Evolutionary conservation across 1,140 invertebrate species (phyloP).

Genomic region (Agrypnia vestita): DNA sequence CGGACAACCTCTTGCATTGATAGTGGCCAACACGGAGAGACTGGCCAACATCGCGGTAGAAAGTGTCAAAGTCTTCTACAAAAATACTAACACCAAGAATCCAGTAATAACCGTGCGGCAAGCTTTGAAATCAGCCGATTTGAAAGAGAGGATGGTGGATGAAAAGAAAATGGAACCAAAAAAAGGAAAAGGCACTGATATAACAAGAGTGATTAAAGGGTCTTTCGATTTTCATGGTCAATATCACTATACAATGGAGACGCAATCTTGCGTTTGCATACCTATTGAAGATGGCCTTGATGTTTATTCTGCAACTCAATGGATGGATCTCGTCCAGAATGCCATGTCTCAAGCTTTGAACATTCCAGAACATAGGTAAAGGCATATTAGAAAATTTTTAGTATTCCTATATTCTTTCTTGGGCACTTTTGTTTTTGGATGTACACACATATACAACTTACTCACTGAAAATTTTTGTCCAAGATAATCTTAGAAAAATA

Average conservation of each 20-base stretch:
- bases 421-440: too few relatives aligned
- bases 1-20: constrained; percentile 82
- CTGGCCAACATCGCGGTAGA: constrained; percentile 79
- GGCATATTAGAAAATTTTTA: not conserved
- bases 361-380: constrained; percentile 68
- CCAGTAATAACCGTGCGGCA: constrained; percentile 66
- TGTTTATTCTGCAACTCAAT: constrained; percentile 78
- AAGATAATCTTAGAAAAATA: too few relatives aligned
- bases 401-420: too few relatives aligned
- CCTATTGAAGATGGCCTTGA: constrained; percentile 80
- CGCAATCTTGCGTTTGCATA: constrained; percentile 76
- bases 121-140: constrained; percentile 65
- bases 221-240: constrained; percentile 65
- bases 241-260: constrained; percentile 74
- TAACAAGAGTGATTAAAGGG: constrained; percentile 65
- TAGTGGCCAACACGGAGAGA: constrained; percentile 79
- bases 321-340: constrained; percentile 76
- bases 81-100: constrained; percentile 61
- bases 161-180: constrained; percentile 63
- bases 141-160: constrained; percentile 61
- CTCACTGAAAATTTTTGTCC: too few relatives aligned
- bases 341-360: constrained; percentile 75
- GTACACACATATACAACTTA: too few relatives aligned
- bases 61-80: constrained; percentile 81
- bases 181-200: constrained; percentile 65